Base-by-base conservation (phyloP, 1,140 invertebrate genomes). In the Agrypnia vestita region DNA sequence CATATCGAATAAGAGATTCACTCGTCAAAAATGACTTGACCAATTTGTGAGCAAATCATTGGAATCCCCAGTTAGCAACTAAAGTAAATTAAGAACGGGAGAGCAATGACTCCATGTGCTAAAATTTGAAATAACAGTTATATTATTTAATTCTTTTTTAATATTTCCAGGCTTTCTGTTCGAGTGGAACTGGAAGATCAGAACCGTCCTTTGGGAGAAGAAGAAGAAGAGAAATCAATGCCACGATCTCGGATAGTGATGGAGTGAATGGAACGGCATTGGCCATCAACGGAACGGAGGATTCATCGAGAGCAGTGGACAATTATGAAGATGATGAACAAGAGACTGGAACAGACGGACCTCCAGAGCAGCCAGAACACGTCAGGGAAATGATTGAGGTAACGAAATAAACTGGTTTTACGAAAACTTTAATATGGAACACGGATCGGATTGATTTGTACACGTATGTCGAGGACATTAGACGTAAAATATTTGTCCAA, bases 321-420 rank as follows among this genome's bases (percentile, higher is more conserved):
- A 73, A 78, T 15, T 80, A 83, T 12, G 81, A 81, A 35, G 79
- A 84, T 69, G 85, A 86, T 55, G 86, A 87, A 56, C 69, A 56
- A 12, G 84, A 80, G 8, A 71, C 79, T 13, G 85, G 90, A 84
- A 86, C 87, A 85, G 87, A 93, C 87, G 90, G 88, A 85, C 72
- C 87, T 86, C 84, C 88, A 84, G 92, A 93, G 85, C 90, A 89
- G 11, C 91, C 92, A 0, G 94, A 96, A 85, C 94, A 94, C 86
- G 95, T 97, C 12, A 89, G 94, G 80, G 95, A 96, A 89, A 96
- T 96, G 94, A 96, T 96, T 76, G 94, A 96, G 90, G 95, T 96
- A 87, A 71, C 19, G 25, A 1, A 56, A 21, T 73, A 1, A 51
- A 49, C 10, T 73, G 53, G n/a, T n/a, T n/a, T n/a, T 21, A 43